Evolutionary conservation across 2,113 vertebrate species (phyloP), one percentile per base, ranked within the genome.

Genomic region (Corythornis cristatus): DNA sequence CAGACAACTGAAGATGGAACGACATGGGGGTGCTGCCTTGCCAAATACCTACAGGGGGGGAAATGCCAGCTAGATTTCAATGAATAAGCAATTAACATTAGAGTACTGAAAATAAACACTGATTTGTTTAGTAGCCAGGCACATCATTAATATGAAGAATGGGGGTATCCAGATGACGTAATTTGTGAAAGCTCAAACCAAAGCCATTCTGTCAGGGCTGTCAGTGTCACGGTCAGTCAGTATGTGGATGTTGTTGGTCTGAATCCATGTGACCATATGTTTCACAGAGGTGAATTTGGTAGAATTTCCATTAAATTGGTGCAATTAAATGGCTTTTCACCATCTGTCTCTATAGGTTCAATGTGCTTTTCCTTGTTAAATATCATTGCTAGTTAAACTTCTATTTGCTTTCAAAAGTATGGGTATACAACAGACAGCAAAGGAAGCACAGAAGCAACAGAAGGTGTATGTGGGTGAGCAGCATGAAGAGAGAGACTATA

Each of bases 21-120:
- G 0, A 12, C 20, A 83, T 9, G 1, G 2, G 9, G 60, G 46
- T 58, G 8, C 29, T 43, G n/a, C 61, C 57, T 80, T 95, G 87
- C 91, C 96, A 97, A 93, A 77, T 20, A 56, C 58, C 80, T 21
- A 20, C 28, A 19, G 35, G n/a, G 48, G 15, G 56, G 37, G 28
- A 96, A 70, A 86, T 78, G 91, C 88, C 92, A 95, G 21, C 43
- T 62, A 50, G 26, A 83, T 79, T 88, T 78, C 83, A 92, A 61
- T 95, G 90, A 90, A 84, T 89, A 76, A 86, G 90, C 86, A 93
- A 66, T 92, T 94, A 90, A 57, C 62, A 61, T 93, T 84, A 61
- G 65, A 60, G 60, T 72, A 43, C 64, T 73, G 37, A 23, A 57
- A 74, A 74, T 71, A 93, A 94, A 70, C 58, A 83, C 43, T 68